A percentile compares a stretch with the other conserved stretches of the same genome.
phyloP scores from a whole-genome alignment of 2,888 invertebrate species.

The Euplexia lucipara region DNA sequence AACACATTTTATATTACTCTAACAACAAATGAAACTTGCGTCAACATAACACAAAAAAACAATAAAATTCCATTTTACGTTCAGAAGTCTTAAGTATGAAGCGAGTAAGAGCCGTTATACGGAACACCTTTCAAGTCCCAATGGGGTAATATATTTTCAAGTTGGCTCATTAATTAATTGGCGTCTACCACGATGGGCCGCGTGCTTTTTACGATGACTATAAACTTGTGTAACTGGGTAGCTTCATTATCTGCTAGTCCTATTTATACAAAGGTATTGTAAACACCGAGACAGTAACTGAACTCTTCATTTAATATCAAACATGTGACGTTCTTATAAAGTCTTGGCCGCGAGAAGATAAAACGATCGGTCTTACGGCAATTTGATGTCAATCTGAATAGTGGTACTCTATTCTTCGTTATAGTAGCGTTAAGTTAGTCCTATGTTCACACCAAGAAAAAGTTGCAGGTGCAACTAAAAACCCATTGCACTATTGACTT shows the following conservation, averaged over 20 bases:
- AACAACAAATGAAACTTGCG: conserved; percentile 57
- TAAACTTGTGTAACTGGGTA: conserved; percentile 80
- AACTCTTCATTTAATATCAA: neutral
- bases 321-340: neutral
- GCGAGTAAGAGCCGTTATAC: conserved; percentile 73
- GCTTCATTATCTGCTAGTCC: conserved; percentile 72
- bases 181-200: conserved; percentile 79
- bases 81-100: conserved; percentile 72
- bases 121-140: conserved; percentile 78
- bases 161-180: conserved; percentile 88
- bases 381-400: too few relatives aligned
- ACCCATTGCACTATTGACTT: too few relatives aligned
- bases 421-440: too few relatives aligned
- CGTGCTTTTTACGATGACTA: conserved; percentile 84
- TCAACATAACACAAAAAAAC: conserved; percentile 68
- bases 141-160: conserved; percentile 84
- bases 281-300: conserved; percentile 38
- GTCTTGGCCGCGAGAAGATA: too few relatives aligned
- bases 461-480: too few relatives aligned
- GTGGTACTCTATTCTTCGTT: too few relatives aligned
- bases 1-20: conserved; percentile 36
- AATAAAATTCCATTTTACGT: conserved; percentile 77
- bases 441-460: too few relatives aligned
- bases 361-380: too few relatives aligned
- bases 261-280: conserved; percentile 62